These are phyloP conservation scores for Aspidiotus rigidus DNA, from an alignment of 2,888 invertebrate genomes.

Conservation along the genomic window DNA sequence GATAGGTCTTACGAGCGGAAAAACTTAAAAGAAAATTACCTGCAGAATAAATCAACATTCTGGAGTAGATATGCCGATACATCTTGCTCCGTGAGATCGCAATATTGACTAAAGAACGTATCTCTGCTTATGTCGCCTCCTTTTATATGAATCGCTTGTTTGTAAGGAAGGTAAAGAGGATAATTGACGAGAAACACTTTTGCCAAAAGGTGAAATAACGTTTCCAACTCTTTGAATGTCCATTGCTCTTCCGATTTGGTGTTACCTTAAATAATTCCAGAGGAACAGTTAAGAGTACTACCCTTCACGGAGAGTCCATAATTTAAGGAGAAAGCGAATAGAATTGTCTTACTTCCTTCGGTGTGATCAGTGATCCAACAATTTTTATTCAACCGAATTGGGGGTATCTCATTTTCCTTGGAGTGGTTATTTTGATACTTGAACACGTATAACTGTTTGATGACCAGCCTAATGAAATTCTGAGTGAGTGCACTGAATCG, in stretches of 20 bases:
- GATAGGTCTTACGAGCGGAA: neutral
- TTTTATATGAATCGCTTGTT: constrained; percentile 55
- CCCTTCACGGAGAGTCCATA: too few relatives aligned
- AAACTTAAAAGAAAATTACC: constrained; percentile 42
- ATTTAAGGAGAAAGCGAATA: neutral
- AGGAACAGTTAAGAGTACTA: too few relatives aligned
- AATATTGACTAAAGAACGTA: constrained; percentile 73
- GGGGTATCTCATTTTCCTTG: constrained; percentile 41
- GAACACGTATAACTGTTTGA: constrained; percentile 70
- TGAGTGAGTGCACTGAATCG: constrained; percentile 81
- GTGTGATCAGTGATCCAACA: constrained; percentile 21
- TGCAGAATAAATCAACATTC: constrained; percentile 89
- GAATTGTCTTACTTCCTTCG: constrained; percentile 12
- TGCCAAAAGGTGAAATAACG: constrained; percentile 74
- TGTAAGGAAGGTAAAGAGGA: constrained; percentile 60
- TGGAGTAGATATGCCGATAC: constrained; percentile 80
- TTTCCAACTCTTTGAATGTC: constrained; percentile 77
- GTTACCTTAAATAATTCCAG: neutral
- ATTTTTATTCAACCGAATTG: constrained; percentile 26
- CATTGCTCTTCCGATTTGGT: constrained; percentile 45
- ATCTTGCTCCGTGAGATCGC: constrained; percentile 88
- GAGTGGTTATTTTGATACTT: constrained; percentile 50
- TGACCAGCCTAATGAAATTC: constrained; percentile 71
- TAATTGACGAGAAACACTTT: constrained; percentile 82
- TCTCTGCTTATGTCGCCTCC: constrained; percentile 74